These are phyloP conservation scores for Cyclophora punctaria DNA, from an alignment of 2,888 invertebrate species.

Conservation along the genomic window DNA sequence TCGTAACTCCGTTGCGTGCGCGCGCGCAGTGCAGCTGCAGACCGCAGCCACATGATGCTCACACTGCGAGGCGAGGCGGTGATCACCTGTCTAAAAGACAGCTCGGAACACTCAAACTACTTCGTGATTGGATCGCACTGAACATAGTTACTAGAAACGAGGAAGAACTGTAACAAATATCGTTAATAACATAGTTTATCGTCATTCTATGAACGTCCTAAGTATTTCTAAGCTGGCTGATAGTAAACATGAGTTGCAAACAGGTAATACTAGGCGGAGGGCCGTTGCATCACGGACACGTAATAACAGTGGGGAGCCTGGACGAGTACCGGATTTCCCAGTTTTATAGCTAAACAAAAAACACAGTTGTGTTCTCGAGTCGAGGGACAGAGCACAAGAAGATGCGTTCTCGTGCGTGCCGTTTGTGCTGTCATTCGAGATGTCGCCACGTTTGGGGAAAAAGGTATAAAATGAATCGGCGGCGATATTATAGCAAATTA, in stretches of 20 bases:
- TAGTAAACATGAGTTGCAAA: neutral
- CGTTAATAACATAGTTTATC: too few species aligned
- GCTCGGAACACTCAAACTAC: too few species aligned
- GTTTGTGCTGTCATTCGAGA: neutral
- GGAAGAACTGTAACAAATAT: too few species aligned
- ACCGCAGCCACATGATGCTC: conserved; percentile 8
- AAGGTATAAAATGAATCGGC: too few species aligned
- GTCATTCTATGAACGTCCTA: too few species aligned
- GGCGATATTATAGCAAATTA: too few species aligned
- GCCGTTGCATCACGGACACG: conserved; percentile 15
- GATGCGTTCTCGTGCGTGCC: neutral
- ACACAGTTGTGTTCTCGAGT: conserved; percentile 1
- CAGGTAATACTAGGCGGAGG: conserved; percentile 1
- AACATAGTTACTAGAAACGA: too few species aligned
- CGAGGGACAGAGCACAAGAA: neutral
- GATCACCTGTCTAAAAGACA: too few species aligned
- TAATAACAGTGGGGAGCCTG: conserved; percentile 18
- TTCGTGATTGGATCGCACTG: too few species aligned
- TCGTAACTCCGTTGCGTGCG: conserved; percentile 9
- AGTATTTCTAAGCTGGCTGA: too few species aligned
- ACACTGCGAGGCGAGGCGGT: too few species aligned
- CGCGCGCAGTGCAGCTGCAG: neutral
- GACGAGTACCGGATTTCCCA: conserved; percentile 34
- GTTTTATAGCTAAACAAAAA: conserved; percentile 25
- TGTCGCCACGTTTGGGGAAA: neutral